Percentiles rank a stretch among this genome's conserved stretches.
phyloP scores from a whole-genome alignment of 2,113 vertebrate genomes.

The Phaethornis superciliosus region DNA sequence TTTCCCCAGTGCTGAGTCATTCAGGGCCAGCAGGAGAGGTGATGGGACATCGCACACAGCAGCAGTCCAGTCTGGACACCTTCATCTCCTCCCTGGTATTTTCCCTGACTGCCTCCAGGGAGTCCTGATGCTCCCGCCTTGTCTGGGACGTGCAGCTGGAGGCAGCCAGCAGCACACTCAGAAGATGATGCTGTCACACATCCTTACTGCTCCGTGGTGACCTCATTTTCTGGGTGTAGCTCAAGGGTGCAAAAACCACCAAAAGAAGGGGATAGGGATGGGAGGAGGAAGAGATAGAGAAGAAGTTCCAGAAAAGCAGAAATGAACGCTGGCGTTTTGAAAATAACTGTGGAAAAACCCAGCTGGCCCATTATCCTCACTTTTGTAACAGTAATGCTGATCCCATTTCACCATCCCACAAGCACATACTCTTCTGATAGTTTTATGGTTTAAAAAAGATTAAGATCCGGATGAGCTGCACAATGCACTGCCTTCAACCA shows the following conservation, averaged over 20 bases:
- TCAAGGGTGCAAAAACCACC: neutral
- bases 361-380: constrained; percentile 59
- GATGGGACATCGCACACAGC: neutral
- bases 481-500: neutral
- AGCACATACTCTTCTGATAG: constrained; percentile 8
- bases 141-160: neutral
- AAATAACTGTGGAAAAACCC: constrained; percentile 63
- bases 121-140: neutral
- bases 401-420: constrained; percentile 52
- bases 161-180: neutral
- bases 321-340: constrained; percentile 30
- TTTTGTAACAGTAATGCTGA: constrained; percentile 62
- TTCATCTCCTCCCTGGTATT: neutral
- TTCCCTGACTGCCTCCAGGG: neutral
- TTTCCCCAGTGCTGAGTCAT: neutral
- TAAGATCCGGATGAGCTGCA: neutral
- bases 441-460: neutral
- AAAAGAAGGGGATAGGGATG: neutral
- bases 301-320: constrained; percentile 65
- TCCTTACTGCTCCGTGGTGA: constrained; percentile 31
- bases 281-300: constrained; percentile 43
- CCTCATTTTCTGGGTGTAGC: constrained; percentile 40
- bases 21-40: neutral
- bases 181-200: neutral
- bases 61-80: rapidly evolving